Conservation (phyloP, 2,113 vertebrate genomes). For the Hipposideros armiger region DNA sequence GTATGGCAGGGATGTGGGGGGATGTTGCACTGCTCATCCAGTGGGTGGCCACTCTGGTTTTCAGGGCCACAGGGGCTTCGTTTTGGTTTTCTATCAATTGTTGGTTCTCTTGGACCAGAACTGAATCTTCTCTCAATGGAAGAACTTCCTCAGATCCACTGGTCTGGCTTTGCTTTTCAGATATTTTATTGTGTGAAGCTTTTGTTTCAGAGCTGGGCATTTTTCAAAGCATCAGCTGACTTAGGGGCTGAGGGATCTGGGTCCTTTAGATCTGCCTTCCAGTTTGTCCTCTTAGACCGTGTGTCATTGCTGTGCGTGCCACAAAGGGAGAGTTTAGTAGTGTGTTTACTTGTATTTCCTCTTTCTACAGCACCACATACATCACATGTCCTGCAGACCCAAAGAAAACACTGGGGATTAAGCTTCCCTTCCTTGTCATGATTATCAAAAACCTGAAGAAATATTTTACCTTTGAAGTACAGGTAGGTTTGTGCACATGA, state of each 20-base stretch:
- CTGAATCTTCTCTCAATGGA: background rate
- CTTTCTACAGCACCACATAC: constrained; percentile 93
- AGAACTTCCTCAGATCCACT: background rate
- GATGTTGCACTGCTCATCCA: background rate
- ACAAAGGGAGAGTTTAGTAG: background rate
- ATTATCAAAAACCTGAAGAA: constrained; percentile 99
- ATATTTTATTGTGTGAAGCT: background rate
- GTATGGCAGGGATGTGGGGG: too few relatives aligned
- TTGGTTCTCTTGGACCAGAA: background rate
- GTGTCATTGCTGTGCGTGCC: background rate
- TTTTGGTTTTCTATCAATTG: constrained; percentile 4
- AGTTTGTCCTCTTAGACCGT: background rate
- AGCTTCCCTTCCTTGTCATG: constrained; percentile 97
- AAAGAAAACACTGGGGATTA: constrained; percentile 97
- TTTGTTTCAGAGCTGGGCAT: background rate
- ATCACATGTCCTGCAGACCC: constrained; percentile 99
- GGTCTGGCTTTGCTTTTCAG: background rate
- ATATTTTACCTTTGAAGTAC: constrained; percentile 99
- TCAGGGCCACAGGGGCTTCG: background rate
- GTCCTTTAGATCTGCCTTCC: background rate
- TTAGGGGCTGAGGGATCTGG: background rate
- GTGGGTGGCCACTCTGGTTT: background rate
- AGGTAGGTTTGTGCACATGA: constrained; percentile 87
- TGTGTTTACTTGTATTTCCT: constrained; percentile 43
- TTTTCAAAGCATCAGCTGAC: background rate